Percentiles rank a stretch among this genome's conserved stretches.
Conservation (phyloP, 2,888 invertebrate genomes). For the Nowickia ferox region DNA sequence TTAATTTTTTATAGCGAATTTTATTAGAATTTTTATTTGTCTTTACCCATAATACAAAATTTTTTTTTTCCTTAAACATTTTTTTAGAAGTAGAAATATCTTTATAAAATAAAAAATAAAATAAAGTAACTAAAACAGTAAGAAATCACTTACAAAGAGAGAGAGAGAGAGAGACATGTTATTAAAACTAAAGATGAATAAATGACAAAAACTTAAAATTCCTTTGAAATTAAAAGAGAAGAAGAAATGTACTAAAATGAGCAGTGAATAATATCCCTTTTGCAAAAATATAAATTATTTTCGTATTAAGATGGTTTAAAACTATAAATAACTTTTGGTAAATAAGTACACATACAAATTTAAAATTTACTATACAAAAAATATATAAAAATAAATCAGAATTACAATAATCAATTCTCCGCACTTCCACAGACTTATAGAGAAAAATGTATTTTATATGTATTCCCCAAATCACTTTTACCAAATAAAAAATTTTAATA, state of each 20-base stretch:
- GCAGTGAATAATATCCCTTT: slow-evolving; percentile 7
- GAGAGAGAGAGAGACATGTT: background rate
- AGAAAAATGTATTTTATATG: background rate
- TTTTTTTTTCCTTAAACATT: slow-evolving; percentile 52
- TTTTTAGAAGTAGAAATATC: slow-evolving; percentile 22
- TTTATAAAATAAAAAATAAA: slow-evolving; percentile 1
- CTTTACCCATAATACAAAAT: slow-evolving; percentile 59
- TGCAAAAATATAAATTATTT: background rate
- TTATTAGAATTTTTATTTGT: slow-evolving; percentile 54
- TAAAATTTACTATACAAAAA: slow-evolving; percentile 53
- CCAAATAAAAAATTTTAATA: slow-evolving; percentile 76
- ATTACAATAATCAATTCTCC: slow-evolving; percentile 25
- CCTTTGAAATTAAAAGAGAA: background rate
- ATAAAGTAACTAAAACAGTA: background rate
- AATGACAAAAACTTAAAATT: slow-evolving; percentile 10
- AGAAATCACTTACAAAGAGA: slow-evolving; percentile 7
- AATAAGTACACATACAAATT: slow-evolving; percentile 51
- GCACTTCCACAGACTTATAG: slow-evolving; percentile 26
- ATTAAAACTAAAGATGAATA: slow-evolving; percentile 15
- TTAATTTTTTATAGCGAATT: slow-evolving; percentile 33
- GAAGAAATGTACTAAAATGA: background rate
- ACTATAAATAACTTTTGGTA: slow-evolving; percentile 68
- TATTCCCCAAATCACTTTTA: slow-evolving; percentile 58
- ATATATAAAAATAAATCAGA: slow-evolving; percentile 39
- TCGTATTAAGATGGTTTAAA: slow-evolving; percentile 9